phyloP scores from a whole-genome alignment of 2,888 invertebrate species.

The Pollenia amentaria region DNA sequence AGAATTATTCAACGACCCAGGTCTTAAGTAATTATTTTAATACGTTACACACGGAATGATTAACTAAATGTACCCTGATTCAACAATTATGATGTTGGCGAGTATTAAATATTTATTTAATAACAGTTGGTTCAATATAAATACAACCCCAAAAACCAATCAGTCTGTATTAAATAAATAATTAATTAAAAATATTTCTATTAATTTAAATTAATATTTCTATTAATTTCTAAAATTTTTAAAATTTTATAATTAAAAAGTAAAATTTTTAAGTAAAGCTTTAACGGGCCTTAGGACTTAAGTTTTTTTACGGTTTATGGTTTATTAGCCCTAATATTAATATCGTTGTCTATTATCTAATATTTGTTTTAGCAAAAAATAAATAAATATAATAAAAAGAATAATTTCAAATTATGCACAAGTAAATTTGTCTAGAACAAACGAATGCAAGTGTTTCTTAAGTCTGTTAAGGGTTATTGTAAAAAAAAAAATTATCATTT shows the following conservation, averaged over 20 bases:
- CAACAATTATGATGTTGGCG: too few species aligned
- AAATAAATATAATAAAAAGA: background rate
- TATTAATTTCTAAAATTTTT: too few species aligned
- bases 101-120: background rate
- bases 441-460: constrained; percentile 2
- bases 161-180: constrained; percentile 16
- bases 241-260: too few species aligned
- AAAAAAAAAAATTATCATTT: constrained; percentile 34
- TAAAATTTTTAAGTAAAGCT: too few species aligned
- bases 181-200: background rate
- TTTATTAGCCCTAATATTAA: constrained; percentile 26
- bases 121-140: constrained; percentile 15
- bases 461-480: constrained; percentile 34
- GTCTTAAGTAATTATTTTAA: too few species aligned
- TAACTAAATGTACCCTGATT: too few species aligned
- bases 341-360: constrained; percentile 16
- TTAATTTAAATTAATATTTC: too few species aligned
- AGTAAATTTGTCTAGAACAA: background rate
- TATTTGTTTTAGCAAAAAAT: constrained; percentile 43
- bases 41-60: too few species aligned
- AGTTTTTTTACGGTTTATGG: background rate
- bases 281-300: too few species aligned
- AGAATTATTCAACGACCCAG: too few species aligned
- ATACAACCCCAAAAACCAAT: constrained; percentile 13
- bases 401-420: constrained; percentile 13